Evolutionary conservation across 2,888 invertebrate species (phyloP).

Genomic region (Agrochola litura): DNA sequence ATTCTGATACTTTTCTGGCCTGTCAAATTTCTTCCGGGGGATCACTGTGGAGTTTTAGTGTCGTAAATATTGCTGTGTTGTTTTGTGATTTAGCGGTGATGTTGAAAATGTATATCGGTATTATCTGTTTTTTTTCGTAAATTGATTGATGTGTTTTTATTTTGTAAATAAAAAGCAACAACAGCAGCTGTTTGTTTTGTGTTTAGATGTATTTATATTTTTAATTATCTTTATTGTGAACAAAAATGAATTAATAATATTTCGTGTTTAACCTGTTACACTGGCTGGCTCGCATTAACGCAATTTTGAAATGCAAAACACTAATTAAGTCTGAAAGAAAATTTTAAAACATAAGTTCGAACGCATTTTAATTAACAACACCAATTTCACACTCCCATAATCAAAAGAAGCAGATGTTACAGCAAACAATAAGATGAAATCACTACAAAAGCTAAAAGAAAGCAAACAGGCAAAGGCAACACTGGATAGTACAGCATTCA

Average conservation of each 20-base stretch:
- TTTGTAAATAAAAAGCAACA: not conserved
- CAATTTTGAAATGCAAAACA: not conserved
- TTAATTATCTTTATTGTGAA: no score
- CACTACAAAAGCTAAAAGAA: conserved; percentile 62
- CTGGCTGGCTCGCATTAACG: no score
- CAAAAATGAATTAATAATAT: not conserved
- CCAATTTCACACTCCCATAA: not conserved
- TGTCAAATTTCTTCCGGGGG: conserved; percentile 61
- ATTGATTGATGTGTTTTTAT: not conserved
- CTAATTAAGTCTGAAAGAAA: not conserved
- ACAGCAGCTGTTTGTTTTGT: not conserved
- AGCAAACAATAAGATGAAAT: conserved; percentile 71
- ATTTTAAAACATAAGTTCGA: no score
- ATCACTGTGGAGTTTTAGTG: conserved; percentile 31
- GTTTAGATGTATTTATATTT: no score
- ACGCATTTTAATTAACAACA: not conserved
- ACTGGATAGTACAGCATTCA: conserved; percentile 60
- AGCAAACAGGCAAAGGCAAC: conserved; percentile 62
- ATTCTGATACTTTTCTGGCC: conserved; percentile 58
- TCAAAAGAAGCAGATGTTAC: conserved; percentile 68
- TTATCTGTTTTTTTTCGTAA: not conserved
- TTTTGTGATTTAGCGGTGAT: conserved; percentile 26
- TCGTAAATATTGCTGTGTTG: conserved; percentile 40
- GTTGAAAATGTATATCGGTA: not conserved
- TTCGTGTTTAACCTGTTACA: accelerated